Conservation (phyloP, 2,113 vertebrate genomes). For the Proterorhinus semilunaris region DNA sequence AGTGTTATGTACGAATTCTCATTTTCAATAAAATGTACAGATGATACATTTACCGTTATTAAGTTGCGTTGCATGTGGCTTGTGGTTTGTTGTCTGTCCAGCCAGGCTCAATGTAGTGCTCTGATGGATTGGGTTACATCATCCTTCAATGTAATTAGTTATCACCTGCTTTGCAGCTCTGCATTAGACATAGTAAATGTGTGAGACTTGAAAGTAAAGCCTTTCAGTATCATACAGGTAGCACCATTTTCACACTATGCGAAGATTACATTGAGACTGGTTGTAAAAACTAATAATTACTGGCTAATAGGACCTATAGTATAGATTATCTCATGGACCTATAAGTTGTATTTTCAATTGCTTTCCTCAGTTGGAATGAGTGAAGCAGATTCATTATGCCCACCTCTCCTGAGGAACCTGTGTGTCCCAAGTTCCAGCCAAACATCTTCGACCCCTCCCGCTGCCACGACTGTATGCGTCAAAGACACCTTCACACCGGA, state of each 20-base stretch:
- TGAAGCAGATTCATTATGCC: conserved; percentile 72
- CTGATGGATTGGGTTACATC: conserved; percentile 51
- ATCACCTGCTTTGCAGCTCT: conserved; percentile 36
- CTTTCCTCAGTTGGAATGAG: conserved; percentile 48
- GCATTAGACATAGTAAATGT: conserved; percentile 9
- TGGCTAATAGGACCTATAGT: not conserved
- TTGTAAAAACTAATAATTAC: not conserved
- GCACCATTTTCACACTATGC: conserved; percentile 5
- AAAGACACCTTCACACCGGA: conserved; percentile 72
- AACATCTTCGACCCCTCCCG: conserved; percentile 82
- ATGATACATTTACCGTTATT: conserved; percentile 7
- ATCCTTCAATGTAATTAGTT: conserved; percentile 47
- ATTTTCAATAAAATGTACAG: not conserved
- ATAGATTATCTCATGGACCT: not conserved
- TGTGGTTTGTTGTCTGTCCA: conserved; percentile 25
- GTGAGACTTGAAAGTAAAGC: conserved; percentile 33
- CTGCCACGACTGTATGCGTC: conserved; percentile 83
- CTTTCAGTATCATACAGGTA: conserved; percentile 7
- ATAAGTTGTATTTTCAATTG: not conserved
- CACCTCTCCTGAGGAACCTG: conserved; percentile 54
- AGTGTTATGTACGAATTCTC: not conserved
- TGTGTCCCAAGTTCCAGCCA: conserved; percentile 81
- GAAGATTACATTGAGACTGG: not conserved
- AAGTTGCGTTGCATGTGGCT: not conserved
- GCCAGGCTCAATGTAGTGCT: not conserved